phyloP scores from a whole-genome alignment of 1,140 invertebrate genomes.

The Drosophila kikkawai region DNA sequence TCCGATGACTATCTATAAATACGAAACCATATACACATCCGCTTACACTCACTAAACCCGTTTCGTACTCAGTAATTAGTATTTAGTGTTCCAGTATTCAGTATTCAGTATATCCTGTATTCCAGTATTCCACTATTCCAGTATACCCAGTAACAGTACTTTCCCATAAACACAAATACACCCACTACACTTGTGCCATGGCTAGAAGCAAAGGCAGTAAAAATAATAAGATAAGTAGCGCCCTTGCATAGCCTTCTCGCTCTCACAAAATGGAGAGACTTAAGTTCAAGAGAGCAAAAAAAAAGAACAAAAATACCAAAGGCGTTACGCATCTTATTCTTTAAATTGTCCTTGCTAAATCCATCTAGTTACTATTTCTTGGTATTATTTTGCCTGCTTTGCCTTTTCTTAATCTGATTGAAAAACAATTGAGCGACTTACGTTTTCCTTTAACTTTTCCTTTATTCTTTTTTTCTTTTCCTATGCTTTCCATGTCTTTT shows the following conservation, averaged over 20 bases:
- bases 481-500: slow-evolving; percentile 38
- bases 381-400: slow-evolving; percentile 38
- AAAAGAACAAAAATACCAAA: neutral
- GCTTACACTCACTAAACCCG: slow-evolving; percentile 21
- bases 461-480: slow-evolving; percentile 23
- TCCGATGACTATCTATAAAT: slow-evolving; percentile 64
- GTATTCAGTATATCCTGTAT: neutral
- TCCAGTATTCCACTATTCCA: neutral
- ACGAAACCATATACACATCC: slow-evolving; percentile 18
- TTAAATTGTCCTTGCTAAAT: slow-evolving; percentile 9
- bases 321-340: neutral
- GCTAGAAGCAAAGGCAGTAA: neutral
- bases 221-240: neutral
- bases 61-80: slow-evolving; percentile 15
- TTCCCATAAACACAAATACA: neutral
- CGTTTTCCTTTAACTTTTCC: slow-evolving; percentile 9
- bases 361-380: slow-evolving; percentile 22
- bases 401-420: slow-evolving; percentile 17
- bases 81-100: neutral
- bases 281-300: neutral
- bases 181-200: neutral
- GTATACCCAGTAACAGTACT: neutral
- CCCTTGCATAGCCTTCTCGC: neutral
- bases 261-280: neutral
- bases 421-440: slow-evolving; percentile 26